phyloP scores from a whole-genome alignment of 2,888 invertebrate genomes.

The Smittia sp. region DNA sequence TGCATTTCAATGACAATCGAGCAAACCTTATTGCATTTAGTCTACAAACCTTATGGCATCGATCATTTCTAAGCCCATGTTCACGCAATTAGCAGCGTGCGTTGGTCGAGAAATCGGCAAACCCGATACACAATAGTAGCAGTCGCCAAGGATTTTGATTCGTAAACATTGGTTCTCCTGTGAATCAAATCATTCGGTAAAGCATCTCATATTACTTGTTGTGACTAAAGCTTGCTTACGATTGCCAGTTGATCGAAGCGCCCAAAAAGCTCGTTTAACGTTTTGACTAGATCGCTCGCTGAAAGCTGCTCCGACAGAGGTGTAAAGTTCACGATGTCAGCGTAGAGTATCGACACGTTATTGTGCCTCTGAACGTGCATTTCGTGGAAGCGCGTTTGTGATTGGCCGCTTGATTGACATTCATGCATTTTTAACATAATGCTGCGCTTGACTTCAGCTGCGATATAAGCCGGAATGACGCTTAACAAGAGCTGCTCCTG shows the following conservation, averaged over 20 bases:
- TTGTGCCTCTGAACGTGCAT: constrained; percentile 95
- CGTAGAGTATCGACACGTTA: constrained; percentile 94
- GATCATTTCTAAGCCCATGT: constrained; percentile 95
- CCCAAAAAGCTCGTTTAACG: constrained; percentile 93
- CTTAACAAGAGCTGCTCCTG: constrained; percentile 88
- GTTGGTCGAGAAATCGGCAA: constrained; percentile 88
- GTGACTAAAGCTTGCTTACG: constrained; percentile 57
- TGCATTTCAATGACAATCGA: too few species aligned
- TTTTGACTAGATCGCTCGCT: constrained; percentile 91
- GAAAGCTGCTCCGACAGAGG: constrained; percentile 89
- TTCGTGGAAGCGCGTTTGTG: constrained; percentile 88
- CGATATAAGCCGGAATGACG: constrained; percentile 92
- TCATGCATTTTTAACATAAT: constrained; percentile 93
- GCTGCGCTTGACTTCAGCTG: constrained; percentile 88
- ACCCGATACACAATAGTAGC: constrained; percentile 94
- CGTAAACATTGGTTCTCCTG: constrained; percentile 94
- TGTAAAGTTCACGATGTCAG: constrained; percentile 98
- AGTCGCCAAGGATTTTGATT: constrained; percentile 94
- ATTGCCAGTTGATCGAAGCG: constrained; percentile 96
- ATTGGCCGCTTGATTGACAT: constrained; percentile 59
- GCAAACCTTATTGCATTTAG: too few species aligned
- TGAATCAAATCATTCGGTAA: not conserved
- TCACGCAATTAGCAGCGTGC: constrained; percentile 92
- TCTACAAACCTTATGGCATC: constrained; percentile 79
- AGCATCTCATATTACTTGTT: not conserved